These are phyloP conservation scores for Pterostichus madidus DNA, from an alignment of 2,888 invertebrate species.

Conservation along the genomic window DNA sequence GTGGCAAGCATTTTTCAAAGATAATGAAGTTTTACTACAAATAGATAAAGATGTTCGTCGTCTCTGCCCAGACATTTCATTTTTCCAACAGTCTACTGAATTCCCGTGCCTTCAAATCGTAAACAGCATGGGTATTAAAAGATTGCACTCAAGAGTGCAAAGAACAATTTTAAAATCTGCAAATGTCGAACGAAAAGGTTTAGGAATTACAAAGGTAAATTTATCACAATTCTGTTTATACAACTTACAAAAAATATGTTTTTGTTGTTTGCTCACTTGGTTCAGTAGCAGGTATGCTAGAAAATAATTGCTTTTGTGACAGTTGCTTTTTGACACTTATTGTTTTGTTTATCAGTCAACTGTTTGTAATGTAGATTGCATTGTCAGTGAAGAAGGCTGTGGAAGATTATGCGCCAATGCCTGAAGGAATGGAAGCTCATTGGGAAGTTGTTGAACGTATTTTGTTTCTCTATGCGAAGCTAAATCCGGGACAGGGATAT, in stretches of 20 bases:
- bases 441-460: slow-evolving; percentile 99
- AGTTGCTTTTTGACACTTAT: slow-evolving; percentile 40
- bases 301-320: slow-evolving; percentile 38
- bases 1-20: slow-evolving; percentile 97
- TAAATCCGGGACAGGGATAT: slow-evolving; percentile 98
- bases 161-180: slow-evolving; percentile 91
- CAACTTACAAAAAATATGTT: slow-evolving; percentile 40
- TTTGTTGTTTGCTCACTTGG: slow-evolving; percentile 69
- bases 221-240: slow-evolving; percentile 43
- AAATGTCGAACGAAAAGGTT: slow-evolving; percentile 91
- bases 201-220: slow-evolving; percentile 92
- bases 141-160: slow-evolving; percentile 93
- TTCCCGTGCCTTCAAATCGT: slow-evolving; percentile 92
- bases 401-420: slow-evolving; percentile 90
- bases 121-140: slow-evolving; percentile 88
- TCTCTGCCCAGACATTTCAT: slow-evolving; percentile 97
- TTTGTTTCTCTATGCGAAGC: slow-evolving; percentile 97
- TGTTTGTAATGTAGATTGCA: slow-evolving; percentile 79
- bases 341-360: slow-evolving; percentile 56
- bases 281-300: slow-evolving; percentile 72
- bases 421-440: slow-evolving; percentile 96
- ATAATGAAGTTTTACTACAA: slow-evolving; percentile 97
- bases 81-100: slow-evolving; percentile 97
- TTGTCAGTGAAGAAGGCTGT: slow-evolving; percentile 87
- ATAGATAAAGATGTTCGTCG: slow-evolving; percentile 98